Percentiles rank a stretch among this genome's conserved stretches.
Conservation (phyloP, 2,888 invertebrate genomes). For the Sympetrum striolatum region DNA sequence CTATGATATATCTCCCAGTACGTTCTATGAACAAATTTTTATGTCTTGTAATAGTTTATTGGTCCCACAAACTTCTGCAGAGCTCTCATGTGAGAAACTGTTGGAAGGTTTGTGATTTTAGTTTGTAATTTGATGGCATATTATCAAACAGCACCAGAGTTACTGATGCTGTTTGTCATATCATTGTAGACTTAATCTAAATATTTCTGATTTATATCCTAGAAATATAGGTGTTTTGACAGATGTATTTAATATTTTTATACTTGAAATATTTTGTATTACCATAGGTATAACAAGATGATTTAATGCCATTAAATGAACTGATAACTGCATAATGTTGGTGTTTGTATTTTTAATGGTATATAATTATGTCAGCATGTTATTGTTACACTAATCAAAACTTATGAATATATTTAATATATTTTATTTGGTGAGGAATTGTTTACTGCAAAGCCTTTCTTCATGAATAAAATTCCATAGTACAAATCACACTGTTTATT, state of each 20-base stretch:
- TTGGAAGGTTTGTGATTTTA: neutral
- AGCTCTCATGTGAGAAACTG: slow-evolving; percentile 36
- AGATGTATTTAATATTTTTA: neutral
- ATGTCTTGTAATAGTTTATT: slow-evolving; percentile 17
- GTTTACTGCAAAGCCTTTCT: neutral
- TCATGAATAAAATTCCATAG: neutral
- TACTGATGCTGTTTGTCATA: neutral
- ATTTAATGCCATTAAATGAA: slow-evolving; percentile 10
- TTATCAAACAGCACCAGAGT: neutral
- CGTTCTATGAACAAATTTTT: slow-evolving; percentile 86
- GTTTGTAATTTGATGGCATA: neutral
- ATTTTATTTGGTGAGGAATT: slow-evolving; percentile 8
- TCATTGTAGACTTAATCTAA: neutral
- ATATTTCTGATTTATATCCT: neutral
- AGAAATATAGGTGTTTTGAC: neutral
- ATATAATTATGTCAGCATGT: slow-evolving; percentile 1
- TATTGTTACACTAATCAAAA: neutral
- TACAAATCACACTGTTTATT: neutral
- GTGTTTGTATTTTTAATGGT: slow-evolving; percentile 1
- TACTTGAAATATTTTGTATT: neutral
- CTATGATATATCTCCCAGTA: slow-evolving; percentile 96
- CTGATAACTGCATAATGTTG: slow-evolving; percentile 3
- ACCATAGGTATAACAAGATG: neutral
- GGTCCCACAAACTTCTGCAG: neutral
- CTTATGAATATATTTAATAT: neutral